Evolutionary conservation across 2,797 vertebrate genomes (phyloP), one percentile per base, ranked within the genome.

Genomic region (Chrosomus eos): DNA sequence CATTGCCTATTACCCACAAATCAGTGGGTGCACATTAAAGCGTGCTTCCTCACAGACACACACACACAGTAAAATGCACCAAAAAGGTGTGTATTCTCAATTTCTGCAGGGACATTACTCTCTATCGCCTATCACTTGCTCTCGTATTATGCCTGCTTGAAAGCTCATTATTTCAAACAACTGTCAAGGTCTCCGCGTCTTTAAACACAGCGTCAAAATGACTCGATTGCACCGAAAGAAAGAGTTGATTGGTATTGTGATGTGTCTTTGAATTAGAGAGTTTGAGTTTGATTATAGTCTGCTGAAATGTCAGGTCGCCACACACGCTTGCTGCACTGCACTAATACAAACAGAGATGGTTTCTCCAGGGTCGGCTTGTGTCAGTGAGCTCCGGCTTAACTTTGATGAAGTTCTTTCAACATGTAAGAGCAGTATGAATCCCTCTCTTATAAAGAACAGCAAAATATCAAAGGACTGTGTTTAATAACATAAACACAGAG

Each of bases 1-100:
- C 66, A 70, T 79, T 79, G 83, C 80, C 67, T 80, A 80, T 85
- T 79, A 80, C 76, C 67, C 10, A 80, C 76, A 85, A 85, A 62
- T 62, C 83, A 80, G 66, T 72, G 40, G 66, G 68, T 62, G 75
- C 67, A 71, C 83, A 80, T 85, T 85, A 79, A 72, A 80, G 31
- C 72, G 64, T n/a, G 33, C 68, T 60, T 38, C 26, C 28, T 6
- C 43, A 55, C 36, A 21, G 5, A 23, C 78, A 36, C 31, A 26
- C 74, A 43, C 74, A 60, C 26, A 71, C 8, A 13, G 9, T 48
- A 60, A 62, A 62, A 78, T 0, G 40, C 51, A 84, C 67, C 14
- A 51, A 79, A 58, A 80, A 45, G 23, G 67, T 80, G 40, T 64
- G n/a, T 62, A 62, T 72, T 77, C 48, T 74, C 62, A 68, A 55